Percentiles rank a stretch among this genome's conserved stretches.
Conservation (phyloP, 1,140 invertebrate genomes). For the Atta colombica region DNA sequence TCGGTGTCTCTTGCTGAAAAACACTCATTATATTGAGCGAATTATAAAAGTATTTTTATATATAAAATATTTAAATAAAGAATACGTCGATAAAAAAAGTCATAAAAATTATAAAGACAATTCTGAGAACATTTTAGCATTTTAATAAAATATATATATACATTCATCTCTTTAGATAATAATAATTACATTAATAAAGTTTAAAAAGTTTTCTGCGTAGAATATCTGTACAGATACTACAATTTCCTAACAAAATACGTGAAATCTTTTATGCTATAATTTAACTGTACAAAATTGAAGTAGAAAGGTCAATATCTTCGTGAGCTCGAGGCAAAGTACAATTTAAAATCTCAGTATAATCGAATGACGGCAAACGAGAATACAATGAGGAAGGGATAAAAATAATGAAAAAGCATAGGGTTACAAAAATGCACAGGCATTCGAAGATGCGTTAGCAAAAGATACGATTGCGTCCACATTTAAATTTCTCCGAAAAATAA, state of each 20-base stretch:
- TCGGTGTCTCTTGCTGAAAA: too few species aligned
- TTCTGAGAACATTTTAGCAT: neutral
- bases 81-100: neutral
- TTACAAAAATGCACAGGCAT: neutral
- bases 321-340: neutral
- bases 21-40: too few species aligned
- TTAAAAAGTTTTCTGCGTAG: neutral
- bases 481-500: neutral
- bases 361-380: neutral
- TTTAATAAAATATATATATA: neutral
- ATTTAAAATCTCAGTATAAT: slow-evolving; percentile 26
- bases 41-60: neutral
- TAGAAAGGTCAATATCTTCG: neutral
- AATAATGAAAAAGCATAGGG: neutral
- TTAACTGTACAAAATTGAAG: neutral
- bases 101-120: neutral
- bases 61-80: slow-evolving; percentile 8
- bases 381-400: neutral
- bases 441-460: neutral
- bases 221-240: neutral
- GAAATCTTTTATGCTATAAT: neutral
- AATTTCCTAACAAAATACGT: neutral
- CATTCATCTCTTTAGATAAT: neutral
- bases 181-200: neutral
- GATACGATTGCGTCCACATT: neutral